These are phyloP conservation scores for Leucoma salicis DNA, from an alignment of 2,888 invertebrate species.

Conservation along the genomic window DNA sequence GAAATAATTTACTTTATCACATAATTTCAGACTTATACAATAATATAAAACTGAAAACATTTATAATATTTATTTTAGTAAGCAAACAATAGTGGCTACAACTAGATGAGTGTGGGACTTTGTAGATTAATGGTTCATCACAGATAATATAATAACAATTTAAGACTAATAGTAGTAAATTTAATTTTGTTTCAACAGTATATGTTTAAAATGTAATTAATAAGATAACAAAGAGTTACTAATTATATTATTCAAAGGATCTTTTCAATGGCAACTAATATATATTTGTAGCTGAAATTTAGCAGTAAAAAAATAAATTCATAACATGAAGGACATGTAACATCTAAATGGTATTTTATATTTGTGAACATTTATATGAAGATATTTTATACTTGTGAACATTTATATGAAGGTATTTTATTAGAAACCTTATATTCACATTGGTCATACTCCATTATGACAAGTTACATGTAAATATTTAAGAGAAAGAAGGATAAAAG, in stretches of 20 bases:
- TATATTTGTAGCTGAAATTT: too few species aligned
- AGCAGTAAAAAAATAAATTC: too few species aligned
- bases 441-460: too few species aligned
- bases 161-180: not conserved
- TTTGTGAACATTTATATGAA: too few species aligned
- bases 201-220: slow-evolving; percentile 14
- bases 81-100: slow-evolving; percentile 44
- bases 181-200: slow-evolving; percentile 21
- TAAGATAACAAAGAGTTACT: slow-evolving; percentile 8
- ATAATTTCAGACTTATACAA: slow-evolving; percentile 59
- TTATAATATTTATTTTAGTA: slow-evolving; percentile 32
- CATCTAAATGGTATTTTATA: too few species aligned
- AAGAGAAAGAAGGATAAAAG: slow-evolving; percentile 28
- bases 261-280: too few species aligned
- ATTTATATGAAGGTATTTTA: too few species aligned
- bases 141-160: slow-evolving; percentile 38
- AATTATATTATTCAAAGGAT: slow-evolving; percentile 4
- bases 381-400: too few species aligned
- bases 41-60: slow-evolving; percentile 44
- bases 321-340: too few species aligned
- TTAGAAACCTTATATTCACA: too few species aligned
- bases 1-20: slow-evolving; percentile 63
- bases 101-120: slow-evolving; percentile 38
- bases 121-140: slow-evolving; percentile 46
- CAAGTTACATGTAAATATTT: slow-evolving; percentile 23